A percentile compares a stretch with the other conserved stretches of the same genome.
phyloP scores from a whole-genome alignment of 2,113 vertebrate genomes.

The Garra rufa region DNA sequence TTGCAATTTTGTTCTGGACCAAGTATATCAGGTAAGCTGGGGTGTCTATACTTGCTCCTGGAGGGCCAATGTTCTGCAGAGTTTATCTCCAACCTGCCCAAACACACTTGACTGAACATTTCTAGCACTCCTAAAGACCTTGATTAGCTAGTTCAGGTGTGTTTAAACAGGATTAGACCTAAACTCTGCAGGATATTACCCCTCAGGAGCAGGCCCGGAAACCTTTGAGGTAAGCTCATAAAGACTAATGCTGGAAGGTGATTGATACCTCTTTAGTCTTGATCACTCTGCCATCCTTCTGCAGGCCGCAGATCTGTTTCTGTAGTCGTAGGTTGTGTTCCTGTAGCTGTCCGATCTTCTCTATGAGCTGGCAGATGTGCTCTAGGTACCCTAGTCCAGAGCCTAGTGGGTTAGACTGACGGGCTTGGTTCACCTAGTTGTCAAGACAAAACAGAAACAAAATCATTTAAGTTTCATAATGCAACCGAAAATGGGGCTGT shows the following conservation, averaged over 20 bases:
- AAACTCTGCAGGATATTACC: background rate
- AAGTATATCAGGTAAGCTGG: background rate
- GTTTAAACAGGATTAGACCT: background rate
- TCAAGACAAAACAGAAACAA: constrained; percentile 18
- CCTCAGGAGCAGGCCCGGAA: background rate
- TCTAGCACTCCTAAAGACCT: background rate
- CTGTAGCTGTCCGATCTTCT: constrained; percentile 88
- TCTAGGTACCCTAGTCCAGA: constrained; percentile 86
- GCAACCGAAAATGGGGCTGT: background rate
- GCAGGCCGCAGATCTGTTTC: constrained; percentile 79
- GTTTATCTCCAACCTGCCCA: background rate
- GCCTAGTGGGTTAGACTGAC: constrained; percentile 68
- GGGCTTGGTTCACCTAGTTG: constrained; percentile 76
- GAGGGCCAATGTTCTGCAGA: background rate
- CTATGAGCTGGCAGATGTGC: constrained; percentile 88
- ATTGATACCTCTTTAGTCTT: constrained; percentile 80
- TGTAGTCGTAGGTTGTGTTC: constrained; percentile 84
- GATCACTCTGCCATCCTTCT: constrained; percentile 76
- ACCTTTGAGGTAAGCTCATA: background rate
- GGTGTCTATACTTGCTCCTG: background rate
- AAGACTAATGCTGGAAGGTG: background rate
- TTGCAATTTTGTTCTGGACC: background rate
- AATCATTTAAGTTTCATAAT: background rate
- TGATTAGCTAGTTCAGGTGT: background rate
- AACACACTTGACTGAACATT: background rate